These are phyloP conservation scores for Porites lobata DNA, from an alignment of 92 coral and sea anemone genomes.

Conservation along the genomic window DNA sequence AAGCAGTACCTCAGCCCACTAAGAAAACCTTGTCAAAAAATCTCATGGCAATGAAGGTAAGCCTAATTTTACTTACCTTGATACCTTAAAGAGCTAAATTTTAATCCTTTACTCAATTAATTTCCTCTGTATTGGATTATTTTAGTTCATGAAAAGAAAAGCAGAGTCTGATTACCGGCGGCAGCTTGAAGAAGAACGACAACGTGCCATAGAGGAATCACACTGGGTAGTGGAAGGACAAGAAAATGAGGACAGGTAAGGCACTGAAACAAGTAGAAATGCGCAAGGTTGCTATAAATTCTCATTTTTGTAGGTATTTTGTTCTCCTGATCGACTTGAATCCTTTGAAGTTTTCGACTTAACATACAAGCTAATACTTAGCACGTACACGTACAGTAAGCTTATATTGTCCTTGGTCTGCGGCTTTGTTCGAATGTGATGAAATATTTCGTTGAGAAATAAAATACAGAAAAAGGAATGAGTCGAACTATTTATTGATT, in stretches of 20 bases:
- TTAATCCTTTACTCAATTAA: not conserved
- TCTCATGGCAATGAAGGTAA: constrained; percentile 93
- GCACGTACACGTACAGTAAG: no score
- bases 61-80: not conserved
- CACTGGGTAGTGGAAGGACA: constrained; percentile 88
- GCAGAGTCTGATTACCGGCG: constrained; percentile 88
- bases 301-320: no score
- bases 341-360: no score
- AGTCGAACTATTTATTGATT: no score
- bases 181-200: constrained; percentile 90
- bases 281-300: not conserved
- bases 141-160: constrained; percentile 92
- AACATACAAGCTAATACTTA: no score
- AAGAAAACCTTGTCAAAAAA: constrained; percentile 89
- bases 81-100: not conserved
- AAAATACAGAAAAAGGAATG: no score
- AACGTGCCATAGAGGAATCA: constrained; percentile 84
- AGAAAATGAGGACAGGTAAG: constrained; percentile 74
- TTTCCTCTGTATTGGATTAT: not conserved
- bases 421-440: no score
- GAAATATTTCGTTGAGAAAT: no score
- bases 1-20: constrained; percentile 49
- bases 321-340: no score
- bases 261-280: not conserved
- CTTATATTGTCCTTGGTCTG: no score